These are phyloP conservation scores for Toxonevra muliebris DNA, from an alignment of 2,888 invertebrate species.

Conservation along the genomic window DNA sequence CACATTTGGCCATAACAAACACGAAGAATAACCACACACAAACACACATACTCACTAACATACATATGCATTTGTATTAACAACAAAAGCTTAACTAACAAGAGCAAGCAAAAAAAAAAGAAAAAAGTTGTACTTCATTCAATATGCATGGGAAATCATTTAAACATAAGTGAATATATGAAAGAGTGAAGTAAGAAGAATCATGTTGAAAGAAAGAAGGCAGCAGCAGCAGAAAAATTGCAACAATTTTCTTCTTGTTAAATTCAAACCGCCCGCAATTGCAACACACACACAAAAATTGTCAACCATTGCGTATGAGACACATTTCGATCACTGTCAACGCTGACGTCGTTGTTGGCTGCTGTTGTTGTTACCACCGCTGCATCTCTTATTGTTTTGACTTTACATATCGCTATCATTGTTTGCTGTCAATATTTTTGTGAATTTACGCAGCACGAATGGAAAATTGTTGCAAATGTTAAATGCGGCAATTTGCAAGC, in stretches of 20 bases:
- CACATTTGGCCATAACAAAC: conserved; percentile 51
- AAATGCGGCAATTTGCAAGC: conserved; percentile 17
- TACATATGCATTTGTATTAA: conserved; percentile 19
- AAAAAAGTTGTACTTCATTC: background rate
- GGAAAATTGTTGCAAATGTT: conserved; percentile 40
- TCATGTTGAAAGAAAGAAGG: conserved; percentile 9
- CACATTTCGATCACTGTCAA: conserved; percentile 64
- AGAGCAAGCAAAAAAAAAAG: conserved; percentile 37
- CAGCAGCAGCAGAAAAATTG: conserved; percentile 46
- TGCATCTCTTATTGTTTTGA: background rate
- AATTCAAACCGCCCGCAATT: conserved; percentile 60
- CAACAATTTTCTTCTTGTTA: conserved; percentile 62
- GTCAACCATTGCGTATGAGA: conserved; percentile 42
- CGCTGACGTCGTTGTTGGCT: conserved; percentile 22
- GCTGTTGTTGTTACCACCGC: conserved; percentile 9
- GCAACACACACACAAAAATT: conserved; percentile 16
- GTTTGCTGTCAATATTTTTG: conserved; percentile 60
- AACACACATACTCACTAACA: background rate
- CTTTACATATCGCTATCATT: conserved; percentile 35
- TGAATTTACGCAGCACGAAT: conserved; percentile 57
- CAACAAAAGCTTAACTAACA: conserved; percentile 37
- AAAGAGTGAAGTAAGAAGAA: conserved; percentile 2
- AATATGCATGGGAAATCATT: conserved; percentile 26
- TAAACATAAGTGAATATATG: background rate
- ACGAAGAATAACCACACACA: conserved; percentile 5